phyloP scores from a whole-genome alignment of 2,797 vertebrate genomes.

The Borostomias antarcticus region DNA sequence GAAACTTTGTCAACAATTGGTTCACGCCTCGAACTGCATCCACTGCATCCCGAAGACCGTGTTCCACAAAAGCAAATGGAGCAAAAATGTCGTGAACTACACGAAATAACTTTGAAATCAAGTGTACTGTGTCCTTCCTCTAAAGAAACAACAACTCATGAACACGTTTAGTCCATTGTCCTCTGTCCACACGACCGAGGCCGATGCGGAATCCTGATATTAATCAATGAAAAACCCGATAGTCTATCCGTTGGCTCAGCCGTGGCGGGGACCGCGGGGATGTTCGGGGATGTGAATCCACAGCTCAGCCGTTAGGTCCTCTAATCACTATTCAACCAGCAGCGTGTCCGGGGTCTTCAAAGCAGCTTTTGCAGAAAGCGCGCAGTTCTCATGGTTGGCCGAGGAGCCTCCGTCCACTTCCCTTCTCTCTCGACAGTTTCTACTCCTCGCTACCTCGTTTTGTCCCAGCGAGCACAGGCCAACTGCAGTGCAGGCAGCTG shows the following conservation, averaged over 20 bases:
- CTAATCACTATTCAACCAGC: no score
- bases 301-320: no score
- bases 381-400: background rate
- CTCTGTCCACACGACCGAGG: conserved; percentile 30
- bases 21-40: conserved; percentile 5
- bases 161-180: conserved; percentile 50
- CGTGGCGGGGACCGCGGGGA: conserved; percentile 36
- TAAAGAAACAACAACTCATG: background rate
- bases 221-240: conserved; percentile 45
- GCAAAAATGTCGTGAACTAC: background rate
- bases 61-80: background rate
- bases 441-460: conserved; percentile 13
- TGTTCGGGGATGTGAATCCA: conserved; percentile 18
- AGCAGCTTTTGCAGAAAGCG: background rate
- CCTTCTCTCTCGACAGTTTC: conserved; percentile 12
- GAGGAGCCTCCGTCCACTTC: conserved; percentile 1
- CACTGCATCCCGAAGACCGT: conserved; percentile 49
- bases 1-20: conserved; percentile 57
- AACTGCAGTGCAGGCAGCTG: conserved; percentile 61
- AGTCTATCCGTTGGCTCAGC: conserved; percentile 31
- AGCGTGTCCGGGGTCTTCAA: conserved; percentile 29
- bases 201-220: conserved; percentile 60
- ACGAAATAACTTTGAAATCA: conserved; percentile 1
- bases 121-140: background rate
- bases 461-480: conserved; percentile 49